phyloP scores from a whole-genome alignment of 2,888 invertebrate genomes.

The Nomada fucata region DNA sequence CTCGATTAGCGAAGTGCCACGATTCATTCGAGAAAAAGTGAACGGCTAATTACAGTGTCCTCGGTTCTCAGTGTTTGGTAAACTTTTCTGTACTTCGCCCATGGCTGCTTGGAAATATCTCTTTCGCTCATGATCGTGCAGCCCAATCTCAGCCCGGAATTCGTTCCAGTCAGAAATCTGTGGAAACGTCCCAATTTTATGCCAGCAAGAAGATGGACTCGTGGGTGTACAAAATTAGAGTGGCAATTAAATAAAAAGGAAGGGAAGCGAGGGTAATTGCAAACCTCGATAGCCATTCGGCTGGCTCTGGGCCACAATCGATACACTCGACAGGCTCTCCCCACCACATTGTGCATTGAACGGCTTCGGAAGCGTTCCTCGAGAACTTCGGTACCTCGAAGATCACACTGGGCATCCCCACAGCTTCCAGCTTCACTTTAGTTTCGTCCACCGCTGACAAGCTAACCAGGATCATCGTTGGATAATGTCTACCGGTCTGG shows the following conservation, averaged over 20 bases:
- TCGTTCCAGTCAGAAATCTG: constrained; percentile 76
- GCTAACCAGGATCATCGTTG: constrained; percentile 84
- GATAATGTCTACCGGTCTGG: constrained; percentile 83
- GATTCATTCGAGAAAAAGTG: neutral
- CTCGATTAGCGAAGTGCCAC: neutral
- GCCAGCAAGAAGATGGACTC: neutral
- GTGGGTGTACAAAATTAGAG: neutral
- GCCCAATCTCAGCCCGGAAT: constrained; percentile 75
- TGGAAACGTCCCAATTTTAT: neutral
- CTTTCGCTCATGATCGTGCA: constrained; percentile 57
- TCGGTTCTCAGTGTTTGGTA: constrained; percentile 75
- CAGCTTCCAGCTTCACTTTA: constrained; percentile 84
- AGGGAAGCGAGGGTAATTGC: no score
- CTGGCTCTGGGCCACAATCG: constrained; percentile 88
- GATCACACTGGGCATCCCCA: constrained; percentile 84
- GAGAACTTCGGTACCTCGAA: constrained; percentile 81
- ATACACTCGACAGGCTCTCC: constrained; percentile 84
- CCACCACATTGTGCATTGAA: constrained; percentile 78
- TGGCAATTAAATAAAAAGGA: neutral
- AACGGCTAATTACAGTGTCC: constrained; percentile 71
- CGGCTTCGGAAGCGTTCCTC: constrained; percentile 47
- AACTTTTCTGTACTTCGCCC: constrained; percentile 72
- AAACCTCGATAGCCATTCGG: constrained; percentile 86
- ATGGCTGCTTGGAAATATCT: constrained; percentile 66
- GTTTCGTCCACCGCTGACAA: constrained; percentile 82